Evolutionary conservation across 2,797 vertebrate genomes (phyloP).

Genomic region (Echiichthys vipera): DNA sequence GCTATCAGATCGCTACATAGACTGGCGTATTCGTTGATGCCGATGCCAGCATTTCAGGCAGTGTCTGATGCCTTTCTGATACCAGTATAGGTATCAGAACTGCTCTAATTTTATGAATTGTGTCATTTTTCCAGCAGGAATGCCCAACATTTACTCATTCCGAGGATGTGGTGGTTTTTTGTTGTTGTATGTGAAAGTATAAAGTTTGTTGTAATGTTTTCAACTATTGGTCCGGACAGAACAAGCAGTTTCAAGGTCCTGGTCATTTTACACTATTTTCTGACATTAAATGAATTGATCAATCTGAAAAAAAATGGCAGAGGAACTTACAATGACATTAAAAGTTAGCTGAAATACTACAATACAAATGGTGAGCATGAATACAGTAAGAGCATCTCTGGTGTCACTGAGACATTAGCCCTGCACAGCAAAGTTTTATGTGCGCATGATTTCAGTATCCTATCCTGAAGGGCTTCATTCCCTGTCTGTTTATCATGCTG

Average conservation of each 20-base stretch:
- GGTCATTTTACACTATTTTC: background rate
- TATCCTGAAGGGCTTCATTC: background rate
- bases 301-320: no score
- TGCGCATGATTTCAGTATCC: background rate
- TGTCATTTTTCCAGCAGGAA: background rate
- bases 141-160: no score
- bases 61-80: no score
- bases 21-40: no score
- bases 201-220: background rate
- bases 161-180: background rate
- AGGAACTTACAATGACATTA: background rate
- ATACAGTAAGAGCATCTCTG: background rate
- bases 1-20: no score
- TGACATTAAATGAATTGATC: background rate
- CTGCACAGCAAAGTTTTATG: background rate
- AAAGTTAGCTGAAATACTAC: background rate
- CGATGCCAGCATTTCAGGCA: no score
- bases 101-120: no score
- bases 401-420: background rate
- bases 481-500: conserved; percentile 26
- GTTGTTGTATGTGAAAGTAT: background rate
- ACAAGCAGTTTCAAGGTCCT: background rate
- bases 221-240: background rate
- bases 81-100: no score
- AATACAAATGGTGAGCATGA: background rate